Conservation (phyloP, 1,140 invertebrate species). For the Drosophila pruinosa region DNA sequence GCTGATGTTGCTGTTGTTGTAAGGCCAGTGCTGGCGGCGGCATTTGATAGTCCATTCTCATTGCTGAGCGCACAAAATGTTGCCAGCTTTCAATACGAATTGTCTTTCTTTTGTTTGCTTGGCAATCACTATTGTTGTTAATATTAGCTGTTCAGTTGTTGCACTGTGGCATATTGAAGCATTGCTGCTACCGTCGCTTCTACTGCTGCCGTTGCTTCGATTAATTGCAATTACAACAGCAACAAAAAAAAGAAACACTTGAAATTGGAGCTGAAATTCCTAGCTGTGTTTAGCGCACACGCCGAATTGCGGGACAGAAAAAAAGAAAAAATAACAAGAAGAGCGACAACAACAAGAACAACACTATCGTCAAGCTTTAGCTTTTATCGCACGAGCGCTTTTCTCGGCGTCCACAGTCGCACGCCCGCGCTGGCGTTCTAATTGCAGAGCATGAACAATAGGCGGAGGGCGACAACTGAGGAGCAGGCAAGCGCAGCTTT, state of each 20-base stretch:
- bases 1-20: constrained; percentile 65
- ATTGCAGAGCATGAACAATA: constrained; percentile 31
- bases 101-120: constrained; percentile 8
- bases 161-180: constrained; percentile 1
- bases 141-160: constrained; percentile 13
- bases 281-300: constrained; percentile 7
- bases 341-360: too few species aligned
- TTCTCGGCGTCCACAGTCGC: not conserved
- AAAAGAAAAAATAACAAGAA: constrained; percentile 13
- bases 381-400: constrained; percentile 60
- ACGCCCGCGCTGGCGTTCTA: constrained; percentile 34
- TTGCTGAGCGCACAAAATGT: constrained; percentile 57
- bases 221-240: constrained; percentile 21
- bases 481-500: constrained; percentile 34
- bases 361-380: constrained; percentile 26
- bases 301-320: not conserved
- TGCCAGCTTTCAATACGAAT: constrained; percentile 2
- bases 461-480: constrained; percentile 6
- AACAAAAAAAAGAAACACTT: not conserved
- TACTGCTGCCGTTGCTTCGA: constrained; percentile 29
- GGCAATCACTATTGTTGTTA: constrained; percentile 17
- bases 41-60: constrained; percentile 84
- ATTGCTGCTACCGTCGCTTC: constrained; percentile 32
- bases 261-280: constrained; percentile 28
- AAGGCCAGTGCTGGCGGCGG: constrained; percentile 81